Base-by-base conservation (phyloP, 2,797 vertebrate genomes). In the Alauda arvensis region DNA sequence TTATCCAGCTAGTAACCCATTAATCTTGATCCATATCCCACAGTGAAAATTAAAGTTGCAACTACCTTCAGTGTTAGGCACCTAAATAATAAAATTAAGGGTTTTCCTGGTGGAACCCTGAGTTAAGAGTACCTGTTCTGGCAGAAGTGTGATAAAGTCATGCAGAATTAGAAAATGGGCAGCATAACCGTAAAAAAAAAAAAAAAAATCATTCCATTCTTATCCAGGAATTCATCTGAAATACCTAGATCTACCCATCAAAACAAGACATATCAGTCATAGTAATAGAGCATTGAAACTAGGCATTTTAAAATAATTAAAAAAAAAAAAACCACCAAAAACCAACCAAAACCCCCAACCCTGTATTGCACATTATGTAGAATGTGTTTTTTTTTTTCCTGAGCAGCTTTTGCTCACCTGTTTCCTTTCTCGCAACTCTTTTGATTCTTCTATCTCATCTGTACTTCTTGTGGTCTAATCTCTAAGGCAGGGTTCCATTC, bases 341-440 rank as follows among this genome's bases (percentile, higher is more conserved):
- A n/a, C n/a, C n/a, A 5, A 24, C 2, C 4, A 37, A 40, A 40
- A 6, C 2, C 8, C 31, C 21, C 11, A 23, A 0, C 1, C 12
- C 8, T 3, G 3, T 26, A 20, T 3, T 48, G 10, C 4, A 3
- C 42, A 17, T 29, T 48, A 29, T 6, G n/a, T 1, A 69, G 8
- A 28, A 14, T 34, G 5, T 34, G 14, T 6, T 2, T 42, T 5
- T 1, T 52, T 42, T 59, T 66, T 53, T n/a, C 5, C 4, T 2
- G 23, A 2, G 8, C 19, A 65, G 13, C 16, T 69, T 71, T 78
- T 81, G 4, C 5, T 57, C 12, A 23, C 12, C 43, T 45, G 4
- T 61, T 91, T 77, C 14, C 11, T 25, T 65, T 71, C 34, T 55
- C 18, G 1, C 6, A 33, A 34, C 10, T 8, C 46, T 45, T 46